These are phyloP conservation scores for Leptinotarsa tumamoca DNA, from an alignment of 2,888 invertebrate genomes.

Conservation along the genomic window DNA sequence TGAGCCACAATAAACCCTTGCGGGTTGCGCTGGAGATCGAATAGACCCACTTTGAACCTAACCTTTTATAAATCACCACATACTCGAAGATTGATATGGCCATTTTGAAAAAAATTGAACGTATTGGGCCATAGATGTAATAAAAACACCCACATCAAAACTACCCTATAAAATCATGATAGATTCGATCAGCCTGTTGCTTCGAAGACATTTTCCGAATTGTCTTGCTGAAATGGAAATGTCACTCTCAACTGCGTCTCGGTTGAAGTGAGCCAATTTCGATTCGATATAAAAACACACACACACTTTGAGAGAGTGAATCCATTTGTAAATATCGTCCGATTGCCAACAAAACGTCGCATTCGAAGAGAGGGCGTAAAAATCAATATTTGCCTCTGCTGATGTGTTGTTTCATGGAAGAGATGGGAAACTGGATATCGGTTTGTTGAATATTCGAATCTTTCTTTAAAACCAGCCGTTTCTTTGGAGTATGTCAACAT, in stretches of 20 bases:
- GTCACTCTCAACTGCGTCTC: slow-evolving; percentile 12
- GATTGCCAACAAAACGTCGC: slow-evolving; percentile 22
- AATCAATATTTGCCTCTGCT: slow-evolving; percentile 12
- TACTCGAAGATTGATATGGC: too few species aligned
- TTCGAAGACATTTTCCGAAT: not conserved
- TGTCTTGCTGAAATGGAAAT: slow-evolving; percentile 5
- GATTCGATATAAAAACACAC: slow-evolving; percentile 4
- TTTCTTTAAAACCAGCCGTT: too few species aligned
- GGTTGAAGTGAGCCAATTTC: slow-evolving; percentile 9
- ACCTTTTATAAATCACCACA: too few species aligned
- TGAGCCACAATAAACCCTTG: too few species aligned
- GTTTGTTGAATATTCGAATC: not conserved
- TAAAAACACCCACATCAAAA: too few species aligned
- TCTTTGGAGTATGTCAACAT: too few species aligned
- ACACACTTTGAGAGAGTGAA: slow-evolving; percentile 3
- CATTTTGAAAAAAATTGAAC: too few species aligned
- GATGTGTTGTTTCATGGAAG: slow-evolving; percentile 1
- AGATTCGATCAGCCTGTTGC: slow-evolving; percentile 18
- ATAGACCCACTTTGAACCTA: too few species aligned
- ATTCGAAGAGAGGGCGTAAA: not conserved
- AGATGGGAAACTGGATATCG: not conserved
- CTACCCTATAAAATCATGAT: not conserved
- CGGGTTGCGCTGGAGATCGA: too few species aligned
- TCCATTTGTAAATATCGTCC: slow-evolving; percentile 16
- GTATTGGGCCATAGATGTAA: too few species aligned